These are phyloP conservation scores for Rhadina sibilatrix DNA, from an alignment of 2,113 vertebrate genomes.

Conservation along the genomic window DNA sequence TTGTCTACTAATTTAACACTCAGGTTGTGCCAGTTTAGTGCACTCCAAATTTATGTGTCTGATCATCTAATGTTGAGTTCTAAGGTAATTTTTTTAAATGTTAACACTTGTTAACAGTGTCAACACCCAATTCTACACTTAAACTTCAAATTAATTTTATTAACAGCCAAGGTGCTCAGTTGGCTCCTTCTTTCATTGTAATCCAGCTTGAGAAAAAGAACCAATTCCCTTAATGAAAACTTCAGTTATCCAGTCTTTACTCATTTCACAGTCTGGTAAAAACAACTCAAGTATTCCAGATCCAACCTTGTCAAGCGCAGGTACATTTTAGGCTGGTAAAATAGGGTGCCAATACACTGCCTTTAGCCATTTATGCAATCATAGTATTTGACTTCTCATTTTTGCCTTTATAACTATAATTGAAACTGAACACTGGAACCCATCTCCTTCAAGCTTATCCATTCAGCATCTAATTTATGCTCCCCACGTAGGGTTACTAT, in stretches of 20 bases:
- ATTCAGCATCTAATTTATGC: not conserved
- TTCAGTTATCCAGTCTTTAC: not conserved
- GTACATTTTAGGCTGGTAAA: not conserved
- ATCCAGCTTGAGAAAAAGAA: not conserved
- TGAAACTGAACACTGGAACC: not conserved
- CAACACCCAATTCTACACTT: not conserved
- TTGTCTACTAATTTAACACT: not conserved
- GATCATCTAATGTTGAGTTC: not conserved
- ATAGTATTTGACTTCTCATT: not conserved
- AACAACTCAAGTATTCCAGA: not conserved
- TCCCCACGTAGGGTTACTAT: not conserved
- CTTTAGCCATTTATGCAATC: not conserved
- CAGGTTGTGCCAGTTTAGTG: not conserved
- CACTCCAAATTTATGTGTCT: not conserved
- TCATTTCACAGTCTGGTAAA: constrained; percentile 9
- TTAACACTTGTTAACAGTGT: not conserved
- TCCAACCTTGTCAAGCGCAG: not conserved
- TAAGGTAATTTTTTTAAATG: not conserved
- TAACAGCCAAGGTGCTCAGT: not conserved
- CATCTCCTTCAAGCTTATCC: not conserved
- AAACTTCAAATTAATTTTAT: not conserved
- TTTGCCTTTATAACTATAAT: not conserved
- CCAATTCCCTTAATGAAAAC: not conserved
- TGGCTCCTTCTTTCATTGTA: not conserved
- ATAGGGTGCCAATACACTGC: not conserved